These are phyloP conservation scores for Philypnodon macrostomus DNA, from an alignment of 2,797 vertebrate species.

Conservation along the genomic window DNA sequence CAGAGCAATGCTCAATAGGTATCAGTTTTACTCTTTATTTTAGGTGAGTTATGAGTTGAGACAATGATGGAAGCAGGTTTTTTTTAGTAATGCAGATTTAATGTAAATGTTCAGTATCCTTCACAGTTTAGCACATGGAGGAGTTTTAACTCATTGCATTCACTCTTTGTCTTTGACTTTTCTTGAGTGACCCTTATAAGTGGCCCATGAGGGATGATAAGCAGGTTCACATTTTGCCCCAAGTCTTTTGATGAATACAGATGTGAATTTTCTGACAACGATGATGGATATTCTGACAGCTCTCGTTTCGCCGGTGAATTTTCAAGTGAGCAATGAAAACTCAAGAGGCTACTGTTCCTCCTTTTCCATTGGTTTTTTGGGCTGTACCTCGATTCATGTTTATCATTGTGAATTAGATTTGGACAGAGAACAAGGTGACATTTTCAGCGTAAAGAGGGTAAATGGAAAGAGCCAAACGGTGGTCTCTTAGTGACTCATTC, in stretches of 20 bases:
- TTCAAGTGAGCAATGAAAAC: constrained; percentile 16
- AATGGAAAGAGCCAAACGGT: constrained; percentile 38
- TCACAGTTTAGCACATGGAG: too few species aligned
- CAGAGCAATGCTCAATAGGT: too few species aligned
- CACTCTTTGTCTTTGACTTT: constrained; percentile 63
- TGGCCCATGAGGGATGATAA: constrained; percentile 63
- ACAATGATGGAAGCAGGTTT: too few species aligned
- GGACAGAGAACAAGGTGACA: constrained; percentile 41
- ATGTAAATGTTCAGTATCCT: too few species aligned
- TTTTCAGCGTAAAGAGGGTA: constrained; percentile 12
- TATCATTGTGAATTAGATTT: constrained; percentile 33
- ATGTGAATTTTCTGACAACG: constrained; percentile 65
- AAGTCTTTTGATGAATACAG: constrained; percentile 60
- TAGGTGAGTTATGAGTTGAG: too few species aligned
- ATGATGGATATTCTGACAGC: constrained; percentile 66
- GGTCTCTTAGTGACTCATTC: constrained; percentile 26
- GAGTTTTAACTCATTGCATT: constrained; percentile 36
- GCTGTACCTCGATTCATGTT: constrained; percentile 18
- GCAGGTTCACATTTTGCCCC: constrained; percentile 60
- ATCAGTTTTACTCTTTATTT: too few species aligned
- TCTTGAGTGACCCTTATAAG: constrained; percentile 59
- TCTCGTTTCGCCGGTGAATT: constrained; percentile 46
- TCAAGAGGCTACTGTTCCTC: not conserved
- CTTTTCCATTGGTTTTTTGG: constrained; percentile 2
- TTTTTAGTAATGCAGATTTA: too few species aligned